Evolutionary conservation across 2,797 vertebrate genomes (phyloP).

Genomic region (Hozukius guyotensis): DNA sequence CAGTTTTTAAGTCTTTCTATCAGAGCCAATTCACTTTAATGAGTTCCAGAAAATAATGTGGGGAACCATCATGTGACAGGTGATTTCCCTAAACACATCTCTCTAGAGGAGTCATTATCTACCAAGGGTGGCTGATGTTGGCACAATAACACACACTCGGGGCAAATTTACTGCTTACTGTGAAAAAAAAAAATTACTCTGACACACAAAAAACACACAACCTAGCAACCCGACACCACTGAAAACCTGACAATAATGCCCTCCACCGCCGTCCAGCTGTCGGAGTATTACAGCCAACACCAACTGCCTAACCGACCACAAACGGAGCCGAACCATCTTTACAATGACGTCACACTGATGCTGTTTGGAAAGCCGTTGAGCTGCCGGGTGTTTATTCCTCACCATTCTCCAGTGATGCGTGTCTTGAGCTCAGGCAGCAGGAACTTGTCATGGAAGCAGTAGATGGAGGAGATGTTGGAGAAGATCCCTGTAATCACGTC

Average conservation of each 20-base stretch:
- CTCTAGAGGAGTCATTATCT: constrained; percentile 55
- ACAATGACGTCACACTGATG: background rate
- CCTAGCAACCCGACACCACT: background rate
- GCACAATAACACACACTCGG: constrained; percentile 33
- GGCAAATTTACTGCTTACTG: constrained; percentile 40
- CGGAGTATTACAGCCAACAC: background rate
- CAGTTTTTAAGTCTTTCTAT: background rate
- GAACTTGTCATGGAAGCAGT: constrained; percentile 95
- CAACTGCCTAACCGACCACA: background rate
- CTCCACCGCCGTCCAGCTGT: constrained; percentile 5
- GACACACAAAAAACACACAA: constrained; percentile 17
- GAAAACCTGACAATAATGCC: constrained; percentile 10
- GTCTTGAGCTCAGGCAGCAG: constrained; percentile 94
- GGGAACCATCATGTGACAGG: constrained; percentile 16
- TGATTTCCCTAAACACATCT: constrained; percentile 34
- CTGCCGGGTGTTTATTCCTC: constrained; percentile 18
- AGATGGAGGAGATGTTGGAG: constrained; percentile 99
- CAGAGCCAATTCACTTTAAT: constrained; percentile 11
- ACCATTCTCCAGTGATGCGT: constrained; percentile 95
- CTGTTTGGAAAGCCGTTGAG: background rate
- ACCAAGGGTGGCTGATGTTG: constrained; percentile 37
- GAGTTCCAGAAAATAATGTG: constrained; percentile 19
- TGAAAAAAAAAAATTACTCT: constrained; percentile 28
- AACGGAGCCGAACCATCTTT: background rate
- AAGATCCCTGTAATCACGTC: constrained; percentile 97